Conservation (phyloP, 2,888 invertebrate genomes). For the Griposia aprilina region DNA sequence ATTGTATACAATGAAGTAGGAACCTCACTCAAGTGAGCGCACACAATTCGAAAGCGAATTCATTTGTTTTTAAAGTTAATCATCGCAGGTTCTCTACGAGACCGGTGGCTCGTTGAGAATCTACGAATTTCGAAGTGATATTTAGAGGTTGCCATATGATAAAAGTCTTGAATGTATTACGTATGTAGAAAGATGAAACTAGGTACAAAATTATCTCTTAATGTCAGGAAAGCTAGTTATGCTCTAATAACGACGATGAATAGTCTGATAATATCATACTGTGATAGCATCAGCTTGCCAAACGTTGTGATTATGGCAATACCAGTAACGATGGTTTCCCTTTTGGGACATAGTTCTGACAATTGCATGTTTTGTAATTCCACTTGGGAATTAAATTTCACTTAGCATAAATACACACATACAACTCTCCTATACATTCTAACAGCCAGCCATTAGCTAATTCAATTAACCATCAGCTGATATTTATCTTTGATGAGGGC, state of each 20-base stretch:
- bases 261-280: conserved; percentile 30
- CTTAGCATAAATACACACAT: neutral
- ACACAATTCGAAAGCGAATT: neutral
- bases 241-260: conserved; percentile 40
- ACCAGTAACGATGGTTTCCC: neutral
- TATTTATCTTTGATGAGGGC: neutral
- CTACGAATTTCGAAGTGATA: conserved; percentile 1
- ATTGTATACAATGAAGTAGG: no score
- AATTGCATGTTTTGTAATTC: neutral
- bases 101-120: no score
- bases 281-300: conserved; percentile 40
- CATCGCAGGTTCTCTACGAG: neutral
- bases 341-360: neutral
- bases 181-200: conserved; percentile 23
- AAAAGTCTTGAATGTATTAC: conserved; percentile 12
- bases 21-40: conserved; percentile 13
- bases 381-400: neutral
- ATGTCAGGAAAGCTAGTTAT: conserved; percentile 28
- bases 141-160: neutral
- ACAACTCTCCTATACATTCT: neutral
- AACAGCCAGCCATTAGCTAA: neutral
- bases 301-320: conserved; percentile 30
- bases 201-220: conserved; percentile 16
- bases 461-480: neutral
- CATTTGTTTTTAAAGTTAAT: conserved; percentile 15